Evolutionary conservation across 2,888 invertebrate species (phyloP).

Genomic region (Tachina grossa): DNA sequence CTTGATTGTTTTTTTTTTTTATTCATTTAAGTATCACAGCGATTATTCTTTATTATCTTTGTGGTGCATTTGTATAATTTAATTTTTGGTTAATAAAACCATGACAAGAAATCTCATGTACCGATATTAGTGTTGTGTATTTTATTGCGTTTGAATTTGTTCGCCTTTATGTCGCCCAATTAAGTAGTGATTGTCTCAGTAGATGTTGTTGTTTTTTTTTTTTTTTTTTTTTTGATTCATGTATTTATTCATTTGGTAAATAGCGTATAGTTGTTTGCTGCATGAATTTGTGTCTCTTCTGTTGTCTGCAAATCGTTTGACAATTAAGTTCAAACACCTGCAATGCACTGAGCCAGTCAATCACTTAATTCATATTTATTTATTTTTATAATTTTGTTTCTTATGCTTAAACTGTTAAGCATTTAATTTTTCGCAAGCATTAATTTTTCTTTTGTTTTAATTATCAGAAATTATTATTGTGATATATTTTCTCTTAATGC

Average conservation of each 20-base stretch:
- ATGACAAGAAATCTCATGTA: constrained; percentile 34
- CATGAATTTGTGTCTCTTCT: constrained; percentile 46
- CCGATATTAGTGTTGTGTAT: constrained; percentile 5
- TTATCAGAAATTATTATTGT: not conserved
- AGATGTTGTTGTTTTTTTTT: constrained; percentile 53
- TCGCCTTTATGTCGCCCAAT: constrained; percentile 69
- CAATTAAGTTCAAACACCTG: constrained; percentile 71
- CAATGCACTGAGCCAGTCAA: constrained; percentile 58
- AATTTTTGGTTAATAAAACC: constrained; percentile 5
- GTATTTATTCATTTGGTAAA: constrained; percentile 28
- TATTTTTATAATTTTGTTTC: not conserved
- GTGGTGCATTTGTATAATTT: constrained; percentile 28
- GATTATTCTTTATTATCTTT: constrained; percentile 40
- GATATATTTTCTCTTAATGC: not conserved
- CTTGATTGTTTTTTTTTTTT: constrained; percentile 6
- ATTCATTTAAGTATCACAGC: constrained; percentile 17
- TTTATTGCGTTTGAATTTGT: constrained; percentile 60
- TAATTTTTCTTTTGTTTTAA: constrained; percentile 5
- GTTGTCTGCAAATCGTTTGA: constrained; percentile 54
- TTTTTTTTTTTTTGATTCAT: constrained; percentile 34
- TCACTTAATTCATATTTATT: constrained; percentile 46
- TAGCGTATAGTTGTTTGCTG: constrained; percentile 34
- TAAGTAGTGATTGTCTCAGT: constrained; percentile 65
- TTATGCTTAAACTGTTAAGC: constrained; percentile 35
- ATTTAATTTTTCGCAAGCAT: constrained; percentile 26